Conservation (phyloP, 2,888 invertebrate genomes). For the Cryptus viduatorius region DNA sequence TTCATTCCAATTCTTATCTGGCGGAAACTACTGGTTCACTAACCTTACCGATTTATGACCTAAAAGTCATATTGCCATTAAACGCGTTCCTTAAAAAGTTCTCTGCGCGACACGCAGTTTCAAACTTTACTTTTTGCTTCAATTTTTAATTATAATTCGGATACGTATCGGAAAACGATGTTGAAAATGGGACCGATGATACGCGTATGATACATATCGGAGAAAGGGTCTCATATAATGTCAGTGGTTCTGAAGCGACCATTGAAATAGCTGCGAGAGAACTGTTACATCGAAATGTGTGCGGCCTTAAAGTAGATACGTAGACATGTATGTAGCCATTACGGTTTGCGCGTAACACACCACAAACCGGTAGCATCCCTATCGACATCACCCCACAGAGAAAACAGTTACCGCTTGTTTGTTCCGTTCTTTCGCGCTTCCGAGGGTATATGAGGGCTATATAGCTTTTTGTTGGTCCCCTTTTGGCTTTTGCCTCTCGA, state of each 20-base stretch:
- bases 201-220: conserved; percentile 2
- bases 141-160: no score
- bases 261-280: conserved; percentile 1
- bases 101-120: no score
- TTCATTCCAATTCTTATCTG: no score
- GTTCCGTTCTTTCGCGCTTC: conserved; percentile 28
- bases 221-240: conserved; percentile 1
- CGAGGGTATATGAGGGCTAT: conserved; percentile 6
- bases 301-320: conserved; percentile 1
- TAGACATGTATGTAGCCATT: conserved; percentile 38
- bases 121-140: no score
- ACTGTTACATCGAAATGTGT: not conserved
- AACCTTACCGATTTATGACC: no score
- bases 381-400: conserved; percentile 44
- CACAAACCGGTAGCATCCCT: conserved; percentile 22
- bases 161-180: not conserved
- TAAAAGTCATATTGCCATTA: no score
- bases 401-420: conserved; percentile 48
- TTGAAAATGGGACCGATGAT: not conserved
- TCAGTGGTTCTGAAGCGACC: not conserved
- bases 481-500: conserved; percentile 44
- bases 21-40: no score
- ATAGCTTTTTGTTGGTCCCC: conserved; percentile 42
- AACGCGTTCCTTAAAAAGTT: no score
- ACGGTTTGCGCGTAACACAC: conserved; percentile 35